These are phyloP conservation scores for Drosophila mayri DNA, from an alignment of 1,140 invertebrate species.

Conservation along the genomic window DNA sequence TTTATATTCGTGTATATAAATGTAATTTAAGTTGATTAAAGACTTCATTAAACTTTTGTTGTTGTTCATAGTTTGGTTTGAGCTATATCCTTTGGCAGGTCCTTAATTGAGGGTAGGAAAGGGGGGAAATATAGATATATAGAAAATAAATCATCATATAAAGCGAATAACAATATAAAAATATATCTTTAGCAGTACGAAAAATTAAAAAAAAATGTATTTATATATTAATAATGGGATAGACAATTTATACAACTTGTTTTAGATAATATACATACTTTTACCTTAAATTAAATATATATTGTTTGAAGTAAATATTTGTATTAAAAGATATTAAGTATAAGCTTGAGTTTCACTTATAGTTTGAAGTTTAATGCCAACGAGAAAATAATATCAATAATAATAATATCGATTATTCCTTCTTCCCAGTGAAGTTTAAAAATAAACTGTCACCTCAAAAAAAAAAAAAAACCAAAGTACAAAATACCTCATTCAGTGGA, in stretches of 20 bases:
- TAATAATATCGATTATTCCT: not conserved
- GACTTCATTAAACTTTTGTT: conserved; percentile 69
- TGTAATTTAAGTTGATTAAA: conserved; percentile 69
- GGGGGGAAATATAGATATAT: not conserved
- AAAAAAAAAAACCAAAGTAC: not conserved
- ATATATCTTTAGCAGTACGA: not conserved
- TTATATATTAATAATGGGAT: too few relatives aligned
- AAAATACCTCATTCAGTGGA: not conserved
- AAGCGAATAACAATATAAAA: not conserved
- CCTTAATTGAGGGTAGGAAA: not conserved
- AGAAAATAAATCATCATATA: not conserved
- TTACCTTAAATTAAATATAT: too few relatives aligned
- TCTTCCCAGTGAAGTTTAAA: conserved; percentile 1
- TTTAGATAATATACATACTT: too few relatives aligned
- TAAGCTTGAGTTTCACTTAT: not conserved
- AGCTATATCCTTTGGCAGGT: not conserved
- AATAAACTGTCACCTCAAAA: conserved; percentile 4
- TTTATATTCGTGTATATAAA: not conserved
- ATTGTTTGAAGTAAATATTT: too few relatives aligned
- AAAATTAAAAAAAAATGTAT: too few relatives aligned
- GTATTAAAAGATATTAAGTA: too few relatives aligned
- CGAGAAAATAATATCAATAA: too few relatives aligned
- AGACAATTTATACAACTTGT: too few relatives aligned
- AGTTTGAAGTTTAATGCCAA: not conserved
- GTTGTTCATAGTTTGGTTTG: conserved; percentile 36